Percentiles rank a stretch among this genome's conserved stretches.
phyloP scores from a whole-genome alignment of 2,113 vertebrate species.

The Periophthalmus modestus region DNA sequence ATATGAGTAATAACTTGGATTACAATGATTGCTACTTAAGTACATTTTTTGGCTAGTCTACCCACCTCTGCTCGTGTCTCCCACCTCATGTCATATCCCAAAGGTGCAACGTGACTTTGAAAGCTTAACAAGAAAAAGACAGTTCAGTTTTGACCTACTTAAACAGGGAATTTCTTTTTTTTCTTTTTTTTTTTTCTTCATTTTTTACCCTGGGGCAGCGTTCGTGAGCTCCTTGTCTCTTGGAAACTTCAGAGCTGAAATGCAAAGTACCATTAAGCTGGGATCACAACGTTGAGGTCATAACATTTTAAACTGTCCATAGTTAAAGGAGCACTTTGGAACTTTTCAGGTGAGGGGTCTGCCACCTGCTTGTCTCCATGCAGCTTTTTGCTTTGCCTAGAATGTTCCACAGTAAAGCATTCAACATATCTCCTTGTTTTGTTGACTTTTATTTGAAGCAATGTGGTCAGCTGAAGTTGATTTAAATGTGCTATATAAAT shows the following conservation, averaged over 20 bases:
- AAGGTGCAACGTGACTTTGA: slow-evolving; percentile 73
- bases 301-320: neutral
- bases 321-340: neutral
- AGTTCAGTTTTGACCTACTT: slow-evolving; percentile 63
- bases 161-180: slow-evolving; percentile 40
- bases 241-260: slow-evolving; percentile 51
- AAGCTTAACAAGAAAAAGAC: slow-evolving; percentile 62
- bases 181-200: slow-evolving; percentile 11
- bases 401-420: no score
- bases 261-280: slow-evolving; percentile 34
- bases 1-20: no score
- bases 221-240: slow-evolving; percentile 43
- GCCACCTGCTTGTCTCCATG: neutral
- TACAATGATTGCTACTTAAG: neutral
- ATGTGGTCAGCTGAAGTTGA: no score
- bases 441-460: no score
- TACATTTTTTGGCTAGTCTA: neutral
- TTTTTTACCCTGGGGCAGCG: slow-evolving; percentile 28
- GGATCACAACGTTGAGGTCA: neutral
- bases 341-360: neutral
- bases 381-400: no score
- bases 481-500: no score
- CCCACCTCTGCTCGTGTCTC: slow-evolving; percentile 31
- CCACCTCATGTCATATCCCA: slow-evolving; percentile 51
- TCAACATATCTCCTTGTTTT: no score